A percentile compares a stretch with the other conserved stretches of the same genome.
phyloP scores from a whole-genome alignment of 2,888 invertebrate genomes.

The Conchocele bisecta region DNA sequence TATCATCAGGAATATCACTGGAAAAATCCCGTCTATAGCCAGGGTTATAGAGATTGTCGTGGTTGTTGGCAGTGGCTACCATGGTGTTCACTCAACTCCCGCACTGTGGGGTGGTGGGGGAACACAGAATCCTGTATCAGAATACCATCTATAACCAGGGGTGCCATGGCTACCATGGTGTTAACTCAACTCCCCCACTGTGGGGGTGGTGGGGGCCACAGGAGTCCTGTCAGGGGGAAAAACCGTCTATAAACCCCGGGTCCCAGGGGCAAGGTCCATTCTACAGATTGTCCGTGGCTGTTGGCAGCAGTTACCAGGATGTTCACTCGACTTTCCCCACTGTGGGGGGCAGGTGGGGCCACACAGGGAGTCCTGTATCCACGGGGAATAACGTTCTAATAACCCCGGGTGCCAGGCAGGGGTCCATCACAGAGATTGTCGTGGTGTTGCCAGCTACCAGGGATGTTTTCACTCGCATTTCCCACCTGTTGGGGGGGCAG shows the following conservation, averaged over 20 bases:
- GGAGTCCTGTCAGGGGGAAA: too few relatives aligned
- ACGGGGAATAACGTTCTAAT: slow-evolving; percentile 82
- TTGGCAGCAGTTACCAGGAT: too few relatives aligned
- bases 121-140: not conserved
- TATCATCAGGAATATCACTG: too few relatives aligned
- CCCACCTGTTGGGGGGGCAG: too few relatives aligned
- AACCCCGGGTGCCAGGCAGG: slow-evolving; percentile 99
- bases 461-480: too few relatives aligned
- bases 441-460: slow-evolving; percentile 95
- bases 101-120: slow-evolving; percentile 94
- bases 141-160: slow-evolving; percentile 90
- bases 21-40: not conserved
- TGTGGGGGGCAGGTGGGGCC: slow-evolving; percentile 93
- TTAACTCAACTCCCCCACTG: too few relatives aligned
- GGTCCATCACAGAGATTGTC: slow-evolving; percentile 99
- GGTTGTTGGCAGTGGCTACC: not conserved
- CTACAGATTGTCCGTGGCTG: too few relatives aligned
- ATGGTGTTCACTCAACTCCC: slow-evolving; percentile 91
- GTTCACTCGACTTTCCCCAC: too few relatives aligned
- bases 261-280: not conserved
- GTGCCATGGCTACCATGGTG: too few relatives aligned
- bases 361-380: not conserved
- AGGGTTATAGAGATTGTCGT: not conserved
- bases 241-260: not conserved
- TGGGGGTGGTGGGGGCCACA: too few relatives aligned